Base-by-base conservation (phyloP, 2,113 vertebrate species). In the Ibidorhyncha struthersii region DNA sequence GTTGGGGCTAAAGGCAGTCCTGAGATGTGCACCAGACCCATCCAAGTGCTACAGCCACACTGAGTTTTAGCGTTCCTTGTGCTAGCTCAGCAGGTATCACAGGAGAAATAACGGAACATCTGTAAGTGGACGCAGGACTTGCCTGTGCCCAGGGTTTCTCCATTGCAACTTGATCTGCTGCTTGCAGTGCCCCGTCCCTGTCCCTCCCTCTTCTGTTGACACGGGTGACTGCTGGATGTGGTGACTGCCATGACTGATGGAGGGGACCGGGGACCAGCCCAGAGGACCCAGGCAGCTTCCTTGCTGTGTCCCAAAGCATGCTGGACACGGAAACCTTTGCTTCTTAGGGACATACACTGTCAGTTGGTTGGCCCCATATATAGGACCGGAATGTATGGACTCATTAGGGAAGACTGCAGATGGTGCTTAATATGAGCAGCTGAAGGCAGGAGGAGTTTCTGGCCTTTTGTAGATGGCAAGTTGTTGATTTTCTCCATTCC, bases 131-230 rank as follows among this genome's bases (percentile, higher is more conserved):
- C 22, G 23, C 27, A 53, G 71, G 81, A 40, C 34, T 76, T 69
- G 14, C 4, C 41, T 69, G 43, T 56, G 11, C 38, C 38, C 47
- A 12, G 19, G 12, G 27, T 82, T 91, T 74, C 38, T 79, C 47
- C n/a, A 7, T 0, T 59, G n/a, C 27, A 53, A n/a, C n/a, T 55
- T 1, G 0, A 6, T 82, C 55, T 72, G 19, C 30, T 81, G 8
- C 23, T 25, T 65, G 14, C 38, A 41, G 32, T 15, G n/a, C 13
- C 59, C 22, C 26, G 4, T 78, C 47, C 20, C 36, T 40, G 17
- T 90, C 16, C 58, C 27, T 90, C 16, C 58, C 27, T 83, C 34
- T 88, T 50, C 25, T 53, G 1, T 5, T 58, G 52, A 62, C 17
- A 8, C 1, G 13, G 12, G 34, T 47, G 53, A 40, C 40, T 47